Evolutionary conservation across 2,797 vertebrate genomes (phyloP).

Genomic region (Nasua narica): DNA sequence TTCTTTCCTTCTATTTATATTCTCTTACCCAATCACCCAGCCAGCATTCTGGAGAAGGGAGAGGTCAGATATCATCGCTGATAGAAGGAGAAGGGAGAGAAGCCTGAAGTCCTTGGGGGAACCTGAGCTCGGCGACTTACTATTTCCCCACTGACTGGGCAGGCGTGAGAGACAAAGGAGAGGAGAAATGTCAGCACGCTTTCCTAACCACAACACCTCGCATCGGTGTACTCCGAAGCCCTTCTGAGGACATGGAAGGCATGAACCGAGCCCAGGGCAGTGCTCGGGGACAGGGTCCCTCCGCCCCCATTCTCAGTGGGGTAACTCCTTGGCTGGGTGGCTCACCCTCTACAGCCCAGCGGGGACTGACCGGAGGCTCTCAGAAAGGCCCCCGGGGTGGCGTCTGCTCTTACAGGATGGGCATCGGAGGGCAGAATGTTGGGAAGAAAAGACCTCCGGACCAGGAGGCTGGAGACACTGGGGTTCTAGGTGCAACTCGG

Average conservation of each 20-base stretch:
- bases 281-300: constrained; percentile 1
- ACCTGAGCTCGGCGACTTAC: background rate
- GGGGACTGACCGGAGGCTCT: background rate
- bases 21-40: background rate
- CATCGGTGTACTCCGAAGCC: background rate
- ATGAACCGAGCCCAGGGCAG: background rate
- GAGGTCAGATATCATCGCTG: background rate
- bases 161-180: background rate
- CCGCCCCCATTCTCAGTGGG: background rate
- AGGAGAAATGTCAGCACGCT: background rate
- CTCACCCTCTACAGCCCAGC: fast-evolving
- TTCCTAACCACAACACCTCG: background rate
- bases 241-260: background rate
- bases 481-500: background rate
- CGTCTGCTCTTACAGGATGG: background rate
- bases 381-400: background rate
- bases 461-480: background rate
- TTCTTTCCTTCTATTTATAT: constrained; percentile 46
- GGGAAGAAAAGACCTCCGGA: background rate
- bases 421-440: background rate
- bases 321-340: background rate
- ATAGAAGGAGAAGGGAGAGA: background rate
- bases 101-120: background rate
- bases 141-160: background rate
- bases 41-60: background rate